A percentile compares a stretch with the other conserved stretches of the same genome.
phyloP scores from a whole-genome alignment of 2,888 invertebrate species.

The Biston stratarius region DNA sequence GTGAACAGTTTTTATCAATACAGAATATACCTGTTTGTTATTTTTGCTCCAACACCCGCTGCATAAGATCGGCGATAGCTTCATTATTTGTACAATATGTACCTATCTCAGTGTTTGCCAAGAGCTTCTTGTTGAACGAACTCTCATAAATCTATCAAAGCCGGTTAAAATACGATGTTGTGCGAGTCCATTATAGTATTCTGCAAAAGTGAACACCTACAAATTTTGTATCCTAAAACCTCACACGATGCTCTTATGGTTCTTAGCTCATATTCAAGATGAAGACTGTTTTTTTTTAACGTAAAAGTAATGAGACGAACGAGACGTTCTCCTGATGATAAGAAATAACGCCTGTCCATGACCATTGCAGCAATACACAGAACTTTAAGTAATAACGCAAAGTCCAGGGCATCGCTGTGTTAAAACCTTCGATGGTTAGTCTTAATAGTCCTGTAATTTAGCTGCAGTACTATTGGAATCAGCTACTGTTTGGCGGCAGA shows the following conservation, averaged over 20 bases:
- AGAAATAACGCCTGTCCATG: no score
- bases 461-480: no score
- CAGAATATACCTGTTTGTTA: conserved; percentile 10
- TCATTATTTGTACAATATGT: conserved; percentile 24
- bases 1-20: not conserved
- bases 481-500: no score
- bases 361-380: no score
- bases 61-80: conserved; percentile 1
- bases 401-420: no score
- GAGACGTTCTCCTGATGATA: no score
- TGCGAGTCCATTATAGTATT: conserved; percentile 5
- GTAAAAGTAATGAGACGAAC: no score
- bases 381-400: no score
- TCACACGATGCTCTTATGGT: not conserved
- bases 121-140: conserved; percentile 17
- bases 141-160: conserved; percentile 23
- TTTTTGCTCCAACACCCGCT: conserved; percentile 13
- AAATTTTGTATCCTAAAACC: not conserved
- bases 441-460: no score
- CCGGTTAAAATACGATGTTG: not conserved
- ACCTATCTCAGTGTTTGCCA: conserved; percentile 16
- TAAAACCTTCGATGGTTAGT: no score
- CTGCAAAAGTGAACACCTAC: not conserved
- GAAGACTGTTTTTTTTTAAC: not conserved
- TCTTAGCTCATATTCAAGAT: not conserved